Base-by-base conservation (phyloP, 2,888 invertebrate genomes). In the Mythimna lalbum region DNA sequence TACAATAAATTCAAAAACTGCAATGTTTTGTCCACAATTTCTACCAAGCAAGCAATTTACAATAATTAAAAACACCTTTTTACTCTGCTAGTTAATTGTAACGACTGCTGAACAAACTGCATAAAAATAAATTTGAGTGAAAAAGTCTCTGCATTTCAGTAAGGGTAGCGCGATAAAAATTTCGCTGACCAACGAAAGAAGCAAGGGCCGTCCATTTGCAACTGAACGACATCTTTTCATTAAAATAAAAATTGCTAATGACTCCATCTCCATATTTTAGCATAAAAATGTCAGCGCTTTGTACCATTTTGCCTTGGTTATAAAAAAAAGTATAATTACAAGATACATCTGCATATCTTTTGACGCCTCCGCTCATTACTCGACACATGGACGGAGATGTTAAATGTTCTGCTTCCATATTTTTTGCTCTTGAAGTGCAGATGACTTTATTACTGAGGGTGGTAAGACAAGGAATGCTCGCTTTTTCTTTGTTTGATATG, bases 221-320 rank as follows among this genome's bases (percentile, higher is more conserved):
- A 62, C 57, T 85, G 89, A 82, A 87, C 88, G 92, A 92, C 93
- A 91, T 93, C 91, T 91, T 92, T 92, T 93, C 90, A 93, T 94
- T 94, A 92, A 90, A 94, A 91, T 90, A 91, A 93, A 93, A 95
- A 93, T 93, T 93, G 91, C 91, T 94, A 95, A 95, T 94, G 94
- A 92, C 92, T 90, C 90, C 89, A 95, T 95, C 92, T 94, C 92
- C 95, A 95, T 95, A 94, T 92, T 93, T 95, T 95, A 91, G 92
- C 95, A 94, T 95, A 92, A 93, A 93, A 90, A 92, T 90, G 91
- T 94, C 93, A 93, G 90, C 92, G 84, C 90, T 92, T 90, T 90
- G 86, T 88, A 89, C 86, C 88, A 89, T 90, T 92, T 90, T 84
- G 85, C 86, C 82, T 89, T 87, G 79, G 85, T 88, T 82, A 85